A percentile compares a stretch with the other conserved stretches of the same genome.
These are phyloP conservation scores for Tyrannus savana DNA, from an alignment of 2,113 vertebrate species.

Conservation along the genomic window DNA sequence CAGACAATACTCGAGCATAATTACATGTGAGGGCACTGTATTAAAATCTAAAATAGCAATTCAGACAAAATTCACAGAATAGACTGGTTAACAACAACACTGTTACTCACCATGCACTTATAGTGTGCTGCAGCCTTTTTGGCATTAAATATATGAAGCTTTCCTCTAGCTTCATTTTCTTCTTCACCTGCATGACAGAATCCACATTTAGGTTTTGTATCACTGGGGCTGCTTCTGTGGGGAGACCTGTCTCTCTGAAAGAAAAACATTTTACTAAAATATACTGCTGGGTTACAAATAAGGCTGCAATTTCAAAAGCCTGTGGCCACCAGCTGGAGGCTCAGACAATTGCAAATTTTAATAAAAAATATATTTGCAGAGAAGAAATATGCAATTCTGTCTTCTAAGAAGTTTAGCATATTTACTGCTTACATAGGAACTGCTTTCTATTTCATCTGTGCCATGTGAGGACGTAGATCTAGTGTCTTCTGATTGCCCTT, in stretches of 20 bases:
- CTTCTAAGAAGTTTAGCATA: slow-evolving; percentile 56
- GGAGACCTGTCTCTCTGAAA: slow-evolving; percentile 95
- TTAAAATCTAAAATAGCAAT: background rate
- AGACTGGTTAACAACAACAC: background rate
- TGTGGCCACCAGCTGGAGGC: slow-evolving; percentile 64
- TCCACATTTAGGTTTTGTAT: slow-evolving; percentile 94
- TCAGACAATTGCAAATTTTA: slow-evolving; percentile 34
- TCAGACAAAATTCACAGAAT: background rate
- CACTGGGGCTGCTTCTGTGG: slow-evolving; percentile 89
- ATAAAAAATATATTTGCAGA: background rate
- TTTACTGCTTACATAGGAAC: slow-evolving; percentile 89
- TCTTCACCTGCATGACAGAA: slow-evolving; percentile 98
- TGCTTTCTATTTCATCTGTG: slow-evolving; percentile 92
- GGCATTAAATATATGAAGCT: slow-evolving; percentile 94
- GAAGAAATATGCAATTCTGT: slow-evolving; percentile 40
- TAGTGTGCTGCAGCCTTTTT: slow-evolving; percentile 99
- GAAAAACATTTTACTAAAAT: slow-evolving; percentile 69
- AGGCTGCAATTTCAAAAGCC: slow-evolving; percentile 43
- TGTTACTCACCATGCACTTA: slow-evolving; percentile 93
- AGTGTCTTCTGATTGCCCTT: slow-evolving; percentile 90
- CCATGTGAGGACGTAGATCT: slow-evolving; percentile 95
- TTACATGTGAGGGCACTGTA: background rate
- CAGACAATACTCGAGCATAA: slow-evolving; percentile 25
- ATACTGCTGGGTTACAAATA: slow-evolving; percentile 62
- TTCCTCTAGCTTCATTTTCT: slow-evolving; percentile 94